Evolutionary conservation across 2,888 invertebrate genomes (phyloP).

Genomic region (Lottia scabra): DNA sequence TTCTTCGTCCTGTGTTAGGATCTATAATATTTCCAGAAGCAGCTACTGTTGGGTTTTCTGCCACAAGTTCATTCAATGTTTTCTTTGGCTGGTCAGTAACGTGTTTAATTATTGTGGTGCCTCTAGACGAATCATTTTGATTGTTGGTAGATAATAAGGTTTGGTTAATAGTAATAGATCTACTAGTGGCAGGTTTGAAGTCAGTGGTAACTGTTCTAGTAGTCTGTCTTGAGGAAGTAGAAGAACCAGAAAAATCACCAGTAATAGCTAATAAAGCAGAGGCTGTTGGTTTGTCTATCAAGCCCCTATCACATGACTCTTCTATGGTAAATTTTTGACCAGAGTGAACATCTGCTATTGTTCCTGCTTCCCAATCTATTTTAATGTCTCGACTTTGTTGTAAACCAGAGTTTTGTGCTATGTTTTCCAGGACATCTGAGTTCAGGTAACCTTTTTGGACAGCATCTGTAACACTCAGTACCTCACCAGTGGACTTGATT

Average conservation of each 20-base stretch:
- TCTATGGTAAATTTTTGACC: conserved; percentile 84
- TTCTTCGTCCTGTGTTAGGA: conserved; percentile 42
- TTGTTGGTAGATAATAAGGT: background rate
- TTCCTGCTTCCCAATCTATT: conserved; percentile 82
- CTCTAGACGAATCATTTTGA: background rate
- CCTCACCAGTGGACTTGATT: conserved; percentile 78
- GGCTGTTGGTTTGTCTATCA: conserved; percentile 53
- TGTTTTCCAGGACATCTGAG: conserved; percentile 76
- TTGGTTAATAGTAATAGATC: background rate
- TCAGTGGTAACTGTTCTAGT: background rate
- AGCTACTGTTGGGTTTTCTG: conserved; percentile 20
- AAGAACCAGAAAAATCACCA: conserved; percentile 9
- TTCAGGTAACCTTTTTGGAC: conserved; percentile 75
- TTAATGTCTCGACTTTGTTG: conserved; percentile 42
- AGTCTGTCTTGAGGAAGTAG: background rate
- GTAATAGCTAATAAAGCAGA: conserved; percentile 38
- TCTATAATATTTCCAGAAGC: conserved; percentile 41
- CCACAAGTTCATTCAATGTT: conserved; percentile 35
- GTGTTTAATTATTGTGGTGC: conserved; percentile 8
- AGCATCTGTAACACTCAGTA: conserved; percentile 84
- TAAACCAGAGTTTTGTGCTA: conserved; percentile 42
- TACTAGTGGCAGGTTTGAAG: background rate
- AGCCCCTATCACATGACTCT: conserved; percentile 75
- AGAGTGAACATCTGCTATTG: conserved; percentile 71
- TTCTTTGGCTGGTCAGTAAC: background rate